Percentiles rank a stretch among this genome's conserved stretches.
These are phyloP conservation scores for Caenorhabditis macrosperma DNA, from an alignment of 2,888 invertebrate genomes.

Conservation along the genomic window DNA sequence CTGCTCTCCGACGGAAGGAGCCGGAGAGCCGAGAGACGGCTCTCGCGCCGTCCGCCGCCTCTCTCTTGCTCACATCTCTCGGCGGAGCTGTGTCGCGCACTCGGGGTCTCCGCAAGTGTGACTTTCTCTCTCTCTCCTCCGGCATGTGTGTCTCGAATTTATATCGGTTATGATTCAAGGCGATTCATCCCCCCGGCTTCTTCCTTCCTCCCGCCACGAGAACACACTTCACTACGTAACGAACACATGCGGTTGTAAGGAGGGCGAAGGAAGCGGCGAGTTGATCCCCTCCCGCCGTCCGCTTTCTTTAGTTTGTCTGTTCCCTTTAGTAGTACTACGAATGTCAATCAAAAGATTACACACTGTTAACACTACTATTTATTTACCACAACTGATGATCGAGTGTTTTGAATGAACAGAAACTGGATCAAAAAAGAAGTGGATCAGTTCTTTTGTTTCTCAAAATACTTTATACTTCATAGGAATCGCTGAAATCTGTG, in stretches of 20 bases:
- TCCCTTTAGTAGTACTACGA: background rate
- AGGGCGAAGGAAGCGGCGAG: background rate
- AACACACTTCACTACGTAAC: conserved; percentile 26
- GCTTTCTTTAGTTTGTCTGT: background rate
- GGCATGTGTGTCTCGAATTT: conserved; percentile 29
- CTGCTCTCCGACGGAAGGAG: conserved; percentile 42
- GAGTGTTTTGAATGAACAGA: background rate
- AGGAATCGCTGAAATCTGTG: too few relatives aligned
- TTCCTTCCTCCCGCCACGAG: conserved; percentile 19
- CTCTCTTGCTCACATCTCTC: conserved; percentile 12
- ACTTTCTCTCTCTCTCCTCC: background rate
- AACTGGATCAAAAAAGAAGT: background rate
- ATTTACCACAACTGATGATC: background rate
- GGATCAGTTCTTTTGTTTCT: background rate
- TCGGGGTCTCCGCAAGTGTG: conserved; percentile 4
- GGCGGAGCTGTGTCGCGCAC: conserved; percentile 4
- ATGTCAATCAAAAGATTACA: conserved; percentile 4
- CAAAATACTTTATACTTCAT: too few relatives aligned
- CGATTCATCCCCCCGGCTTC: conserved; percentile 15
- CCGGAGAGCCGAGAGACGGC: conserved; percentile 28
- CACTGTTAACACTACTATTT: background rate
- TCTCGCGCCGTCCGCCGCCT: conserved; percentile 6
- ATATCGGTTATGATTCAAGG: conserved; percentile 43
- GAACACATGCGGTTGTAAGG: conserved; percentile 9
- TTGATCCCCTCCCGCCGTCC: background rate